These are phyloP conservation scores for Lindbergichthys nudifrons DNA, from an alignment of 2,797 vertebrate species.

Conservation along the genomic window DNA sequence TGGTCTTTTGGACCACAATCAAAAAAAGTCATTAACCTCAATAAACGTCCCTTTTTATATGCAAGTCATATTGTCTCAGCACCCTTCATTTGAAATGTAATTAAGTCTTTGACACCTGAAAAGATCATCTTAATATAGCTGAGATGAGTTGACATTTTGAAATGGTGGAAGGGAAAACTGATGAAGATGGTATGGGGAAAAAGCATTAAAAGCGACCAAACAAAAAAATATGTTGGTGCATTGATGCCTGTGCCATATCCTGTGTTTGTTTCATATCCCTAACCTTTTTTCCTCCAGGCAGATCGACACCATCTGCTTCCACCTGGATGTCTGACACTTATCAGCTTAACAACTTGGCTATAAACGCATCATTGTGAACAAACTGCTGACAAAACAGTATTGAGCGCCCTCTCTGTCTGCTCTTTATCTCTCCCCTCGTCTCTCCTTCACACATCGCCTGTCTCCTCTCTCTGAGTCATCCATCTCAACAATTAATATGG, in stretches of 20 bases:
- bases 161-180: neutral
- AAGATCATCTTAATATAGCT: constrained; percentile 23
- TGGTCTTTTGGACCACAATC: constrained; percentile 37
- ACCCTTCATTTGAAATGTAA: constrained; percentile 45
- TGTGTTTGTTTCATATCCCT: constrained; percentile 13
- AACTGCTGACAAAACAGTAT: constrained; percentile 49
- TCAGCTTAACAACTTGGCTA: constrained; percentile 42
- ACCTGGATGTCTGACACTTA: constrained; percentile 47
- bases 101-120: constrained; percentile 54
- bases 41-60: constrained; percentile 37
- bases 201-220: neutral
- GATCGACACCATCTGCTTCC: constrained; percentile 41
- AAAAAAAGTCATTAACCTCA: constrained; percentile 60
- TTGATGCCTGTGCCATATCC: neutral
- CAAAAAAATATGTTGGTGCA: neutral
- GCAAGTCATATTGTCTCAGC: constrained; percentile 28
- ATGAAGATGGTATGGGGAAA: neutral
- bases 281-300: constrained; percentile 25
- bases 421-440: neutral
- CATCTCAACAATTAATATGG: constrained; percentile 23
- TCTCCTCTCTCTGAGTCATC: constrained; percentile 36
- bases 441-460: constrained; percentile 46
- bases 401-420: constrained; percentile 18
- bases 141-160: constrained; percentile 36
- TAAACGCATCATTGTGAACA: constrained; percentile 35